Conservation (phyloP, 1,140 invertebrate genomes). For the Aphidius gifuensis region DNA sequence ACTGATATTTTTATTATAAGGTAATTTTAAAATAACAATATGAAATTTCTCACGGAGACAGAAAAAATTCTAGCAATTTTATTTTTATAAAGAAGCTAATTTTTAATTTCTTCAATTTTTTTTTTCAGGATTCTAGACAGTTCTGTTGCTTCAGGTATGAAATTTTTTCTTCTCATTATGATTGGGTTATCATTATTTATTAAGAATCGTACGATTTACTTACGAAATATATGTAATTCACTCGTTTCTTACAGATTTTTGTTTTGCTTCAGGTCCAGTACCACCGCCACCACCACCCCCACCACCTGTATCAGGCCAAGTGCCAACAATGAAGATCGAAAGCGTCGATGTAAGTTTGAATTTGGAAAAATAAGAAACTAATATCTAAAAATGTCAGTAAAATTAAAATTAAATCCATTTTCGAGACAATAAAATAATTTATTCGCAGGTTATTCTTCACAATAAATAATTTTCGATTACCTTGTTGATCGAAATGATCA, state of each 20-base stretch:
- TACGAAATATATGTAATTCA: not conserved
- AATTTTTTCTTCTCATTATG: not conserved
- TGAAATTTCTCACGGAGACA: no score
- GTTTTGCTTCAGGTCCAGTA: constrained; percentile 46
- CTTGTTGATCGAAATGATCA: no score
- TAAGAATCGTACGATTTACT: not conserved
- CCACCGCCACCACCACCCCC: constrained; percentile 59
- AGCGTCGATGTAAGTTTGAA: constrained; percentile 49
- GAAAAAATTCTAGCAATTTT: not conserved
- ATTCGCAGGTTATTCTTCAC: no score
- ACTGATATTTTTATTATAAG: no score
- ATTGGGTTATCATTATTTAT: not conserved
- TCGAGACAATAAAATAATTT: no score
- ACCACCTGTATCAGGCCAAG: constrained; percentile 53
- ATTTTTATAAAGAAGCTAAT: not conserved
- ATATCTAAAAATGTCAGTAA: no score
- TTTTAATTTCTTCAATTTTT: constrained; percentile 3
- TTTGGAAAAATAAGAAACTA: not conserved
- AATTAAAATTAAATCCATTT: no score
- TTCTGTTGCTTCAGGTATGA: constrained; percentile 3
- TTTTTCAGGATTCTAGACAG: constrained; percentile 1
- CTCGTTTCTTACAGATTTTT: constrained; percentile 39
- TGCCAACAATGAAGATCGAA: constrained; percentile 57
- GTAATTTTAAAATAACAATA: no score
- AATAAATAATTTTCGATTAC: no score